These are phyloP conservation scores for Chrysotoxum bicinctum DNA, from an alignment of 2,888 invertebrate species.

Conservation along the genomic window DNA sequence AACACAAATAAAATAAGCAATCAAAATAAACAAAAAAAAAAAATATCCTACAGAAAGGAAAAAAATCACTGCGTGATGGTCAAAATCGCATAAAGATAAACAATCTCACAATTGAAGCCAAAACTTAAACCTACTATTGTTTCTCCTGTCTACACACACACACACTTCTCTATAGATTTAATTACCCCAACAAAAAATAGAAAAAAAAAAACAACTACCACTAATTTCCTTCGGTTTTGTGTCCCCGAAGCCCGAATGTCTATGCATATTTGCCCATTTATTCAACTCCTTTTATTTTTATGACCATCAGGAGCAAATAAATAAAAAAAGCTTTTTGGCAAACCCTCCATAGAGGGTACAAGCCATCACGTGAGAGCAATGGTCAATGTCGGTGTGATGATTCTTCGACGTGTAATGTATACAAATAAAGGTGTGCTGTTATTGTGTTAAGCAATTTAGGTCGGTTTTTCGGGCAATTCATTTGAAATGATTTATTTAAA, in stretches of 20 bases:
- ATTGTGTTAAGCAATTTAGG: constrained; percentile 13
- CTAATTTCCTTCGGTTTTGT: constrained; percentile 23
- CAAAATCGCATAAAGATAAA: constrained; percentile 68
- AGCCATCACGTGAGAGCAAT: constrained; percentile 50
- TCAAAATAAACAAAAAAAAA: constrained; percentile 37
- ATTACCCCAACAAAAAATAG: constrained; percentile 41
- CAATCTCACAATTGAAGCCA: constrained; percentile 35
- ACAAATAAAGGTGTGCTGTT: constrained; percentile 65
- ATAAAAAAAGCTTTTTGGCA: constrained; percentile 65
- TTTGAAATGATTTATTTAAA: constrained; percentile 71
- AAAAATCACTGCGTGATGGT: constrained; percentile 61
- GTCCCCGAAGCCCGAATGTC: neutral
- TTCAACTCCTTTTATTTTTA: constrained; percentile 67
- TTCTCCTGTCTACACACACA: constrained; percentile 64
- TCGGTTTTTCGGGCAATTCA: constrained; percentile 12
- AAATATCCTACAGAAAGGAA: constrained; percentile 37
- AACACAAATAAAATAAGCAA: constrained; percentile 62
- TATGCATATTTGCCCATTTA: constrained; percentile 17
- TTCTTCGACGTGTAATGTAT: constrained; percentile 69
- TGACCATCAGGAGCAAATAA: constrained; percentile 55
- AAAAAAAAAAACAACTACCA: constrained; percentile 27
- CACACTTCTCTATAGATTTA: constrained; percentile 60
- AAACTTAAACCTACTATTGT: constrained; percentile 22
- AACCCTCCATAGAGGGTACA: constrained; percentile 42
- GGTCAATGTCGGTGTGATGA: constrained; percentile 45